These are phyloP conservation scores for Patagioenas fasciata DNA, from an alignment of 2,113 vertebrate species.

Conservation along the genomic window DNA sequence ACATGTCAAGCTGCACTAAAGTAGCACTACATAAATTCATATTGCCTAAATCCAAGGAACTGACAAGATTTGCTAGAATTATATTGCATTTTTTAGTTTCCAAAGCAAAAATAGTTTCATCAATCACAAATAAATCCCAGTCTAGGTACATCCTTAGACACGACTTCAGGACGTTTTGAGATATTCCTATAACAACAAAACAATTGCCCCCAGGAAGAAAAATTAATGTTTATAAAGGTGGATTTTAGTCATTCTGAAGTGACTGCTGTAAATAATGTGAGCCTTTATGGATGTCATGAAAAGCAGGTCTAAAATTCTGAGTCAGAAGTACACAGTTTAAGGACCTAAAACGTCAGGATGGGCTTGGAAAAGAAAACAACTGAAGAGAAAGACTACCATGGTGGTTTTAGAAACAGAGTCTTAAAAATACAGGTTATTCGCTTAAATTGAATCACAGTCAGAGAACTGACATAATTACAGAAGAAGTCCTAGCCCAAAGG, in stretches of 20 bases:
- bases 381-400: background rate
- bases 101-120: background rate
- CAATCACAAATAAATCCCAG: background rate
- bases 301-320: background rate
- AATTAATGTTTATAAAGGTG: background rate
- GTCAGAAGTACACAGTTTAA: background rate
- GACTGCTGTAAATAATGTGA: background rate
- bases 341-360: background rate
- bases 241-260: background rate
- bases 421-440: background rate
- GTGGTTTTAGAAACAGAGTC: background rate
- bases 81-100: background rate
- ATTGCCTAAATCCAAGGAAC: background rate
- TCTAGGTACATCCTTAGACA: background rate
- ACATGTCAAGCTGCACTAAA: background rate
- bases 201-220: background rate
- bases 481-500: background rate
- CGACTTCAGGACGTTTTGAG: background rate
- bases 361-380: background rate
- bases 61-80: background rate
- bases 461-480: background rate
- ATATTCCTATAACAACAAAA: background rate
- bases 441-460: background rate
- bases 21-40: background rate
- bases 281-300: background rate